phyloP scores from a whole-genome alignment of 2,888 invertebrate genomes.

The Phragmatobia fuliginosa region DNA sequence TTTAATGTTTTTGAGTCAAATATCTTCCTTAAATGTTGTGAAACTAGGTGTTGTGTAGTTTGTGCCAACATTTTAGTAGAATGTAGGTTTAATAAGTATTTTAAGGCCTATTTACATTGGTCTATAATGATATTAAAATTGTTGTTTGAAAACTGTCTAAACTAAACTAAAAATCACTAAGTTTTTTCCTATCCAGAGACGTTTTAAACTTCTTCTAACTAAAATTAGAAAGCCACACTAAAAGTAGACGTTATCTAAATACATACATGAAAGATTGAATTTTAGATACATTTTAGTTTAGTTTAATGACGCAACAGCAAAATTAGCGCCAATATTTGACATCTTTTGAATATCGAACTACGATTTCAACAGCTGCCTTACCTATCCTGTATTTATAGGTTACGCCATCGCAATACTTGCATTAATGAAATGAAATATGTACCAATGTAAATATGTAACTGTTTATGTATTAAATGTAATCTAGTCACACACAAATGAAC shows the following conservation, averaged over 20 bases:
- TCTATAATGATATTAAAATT: neutral
- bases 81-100: slow-evolving; percentile 30
- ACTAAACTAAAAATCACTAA: too few species aligned
- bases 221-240: too few species aligned
- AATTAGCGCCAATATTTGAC: neutral
- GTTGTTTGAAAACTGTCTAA: too few species aligned
- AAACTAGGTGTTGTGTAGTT: slow-evolving; percentile 45
- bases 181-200: too few species aligned
- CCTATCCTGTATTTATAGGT: neutral
- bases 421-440: neutral
- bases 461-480: slow-evolving; percentile 10
- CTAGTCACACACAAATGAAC: slow-evolving; percentile 16
- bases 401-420: neutral
- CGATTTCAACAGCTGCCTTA: neutral
- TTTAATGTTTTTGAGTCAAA: slow-evolving; percentile 17
- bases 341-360: neutral
- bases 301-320: too few species aligned
- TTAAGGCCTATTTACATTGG: slow-evolving; percentile 15
- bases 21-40: slow-evolving; percentile 45
- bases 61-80: slow-evolving; percentile 50
- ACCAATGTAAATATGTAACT: slow-evolving; percentile 18
- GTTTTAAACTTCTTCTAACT: too few species aligned
- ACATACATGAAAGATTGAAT: too few species aligned
- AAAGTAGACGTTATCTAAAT: too few species aligned
- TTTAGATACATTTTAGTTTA: too few species aligned